A percentile compares a stretch with the other conserved stretches of the same genome.
phyloP scores from a whole-genome alignment of 2,888 invertebrate species.

The Drosophila pseudotalamancana region DNA sequence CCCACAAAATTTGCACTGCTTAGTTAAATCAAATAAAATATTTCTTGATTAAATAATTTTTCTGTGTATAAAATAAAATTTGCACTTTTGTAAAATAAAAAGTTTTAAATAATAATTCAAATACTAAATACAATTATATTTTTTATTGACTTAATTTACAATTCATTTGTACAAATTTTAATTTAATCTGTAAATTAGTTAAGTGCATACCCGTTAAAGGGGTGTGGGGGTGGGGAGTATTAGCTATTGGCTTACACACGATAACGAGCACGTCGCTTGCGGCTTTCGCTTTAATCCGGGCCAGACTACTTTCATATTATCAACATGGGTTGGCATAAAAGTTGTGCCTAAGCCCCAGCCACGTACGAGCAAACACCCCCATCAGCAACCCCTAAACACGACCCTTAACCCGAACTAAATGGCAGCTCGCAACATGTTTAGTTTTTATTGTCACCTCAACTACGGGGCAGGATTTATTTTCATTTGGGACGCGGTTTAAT shows the following conservation, averaged over 20 bases:
- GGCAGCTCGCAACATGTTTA: slow-evolving; percentile 45
- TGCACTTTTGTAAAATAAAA: too few species aligned
- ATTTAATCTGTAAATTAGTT: background rate
- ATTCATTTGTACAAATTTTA: background rate
- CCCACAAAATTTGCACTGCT: slow-evolving; percentile 7
- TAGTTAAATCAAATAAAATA: background rate
- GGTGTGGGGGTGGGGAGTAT: background rate
- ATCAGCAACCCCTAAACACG: background rate
- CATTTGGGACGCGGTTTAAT: slow-evolving; percentile 37
- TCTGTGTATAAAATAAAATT: too few species aligned
- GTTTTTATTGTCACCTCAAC: slow-evolving; percentile 58
- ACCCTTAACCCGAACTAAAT: slow-evolving; percentile 5
- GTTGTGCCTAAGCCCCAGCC: slow-evolving; percentile 37
- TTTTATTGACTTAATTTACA: background rate
- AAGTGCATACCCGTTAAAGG: slow-evolving; percentile 1
- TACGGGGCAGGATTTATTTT: slow-evolving; percentile 17
- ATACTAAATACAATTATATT: too few species aligned
- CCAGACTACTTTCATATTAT: slow-evolving; percentile 33
- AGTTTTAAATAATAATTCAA: too few species aligned
- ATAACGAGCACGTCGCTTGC: slow-evolving; percentile 22
- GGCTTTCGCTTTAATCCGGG: slow-evolving; percentile 46
- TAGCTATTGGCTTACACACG: slow-evolving; percentile 1
- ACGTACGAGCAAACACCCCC: slow-evolving; percentile 13
- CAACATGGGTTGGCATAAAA: slow-evolving; percentile 42
- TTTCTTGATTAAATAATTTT: too few species aligned